phyloP scores from a whole-genome alignment of 2,113 vertebrate genomes.

The Megaleporinus macrocephalus region DNA sequence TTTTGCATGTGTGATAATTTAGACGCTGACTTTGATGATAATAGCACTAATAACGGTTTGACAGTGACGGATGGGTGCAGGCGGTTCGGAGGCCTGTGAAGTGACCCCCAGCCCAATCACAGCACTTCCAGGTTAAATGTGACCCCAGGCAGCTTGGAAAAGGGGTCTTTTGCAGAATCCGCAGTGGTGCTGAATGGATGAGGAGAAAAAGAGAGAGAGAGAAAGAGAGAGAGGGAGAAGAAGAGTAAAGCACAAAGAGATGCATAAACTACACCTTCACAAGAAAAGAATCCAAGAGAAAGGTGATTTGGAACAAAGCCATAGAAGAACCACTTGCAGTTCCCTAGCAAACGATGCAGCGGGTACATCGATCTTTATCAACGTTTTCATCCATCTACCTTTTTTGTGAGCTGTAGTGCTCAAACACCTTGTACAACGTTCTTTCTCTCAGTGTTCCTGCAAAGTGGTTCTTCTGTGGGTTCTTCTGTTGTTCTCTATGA shows the following conservation, averaged over 20 bases:
- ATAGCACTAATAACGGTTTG: slow-evolving; percentile 68
- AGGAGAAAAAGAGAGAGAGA: slow-evolving; percentile 29
- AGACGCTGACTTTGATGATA: slow-evolving; percentile 66
- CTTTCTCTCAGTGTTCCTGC: not conserved
- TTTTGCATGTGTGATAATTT: slow-evolving; percentile 60
- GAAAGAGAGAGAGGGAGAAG: slow-evolving; percentile 7
- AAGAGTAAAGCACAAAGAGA: slow-evolving; percentile 13
- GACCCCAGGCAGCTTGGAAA: slow-evolving; percentile 64
- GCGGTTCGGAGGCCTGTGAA: slow-evolving; percentile 60
- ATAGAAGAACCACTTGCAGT: not conserved
- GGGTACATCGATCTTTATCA: not conserved
- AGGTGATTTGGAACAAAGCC: not conserved
- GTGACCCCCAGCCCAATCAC: slow-evolving; percentile 78
- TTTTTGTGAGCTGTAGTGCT: too few relatives aligned
- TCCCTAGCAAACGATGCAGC: not conserved
- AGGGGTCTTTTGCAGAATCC: slow-evolving; percentile 67
- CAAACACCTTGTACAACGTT: not conserved
- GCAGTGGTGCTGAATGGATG: slow-evolving; percentile 60
- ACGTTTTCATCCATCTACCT: too few relatives aligned
- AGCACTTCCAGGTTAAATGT: slow-evolving; percentile 79
- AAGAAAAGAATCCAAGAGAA: not conserved
- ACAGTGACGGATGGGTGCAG: slow-evolving; percentile 77
- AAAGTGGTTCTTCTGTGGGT: too few relatives aligned
- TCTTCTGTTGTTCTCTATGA: too few relatives aligned
- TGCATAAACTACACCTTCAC: not conserved